phyloP scores from a whole-genome alignment of 2,113 vertebrate genomes.

The Narcine bancroftii region DNA sequence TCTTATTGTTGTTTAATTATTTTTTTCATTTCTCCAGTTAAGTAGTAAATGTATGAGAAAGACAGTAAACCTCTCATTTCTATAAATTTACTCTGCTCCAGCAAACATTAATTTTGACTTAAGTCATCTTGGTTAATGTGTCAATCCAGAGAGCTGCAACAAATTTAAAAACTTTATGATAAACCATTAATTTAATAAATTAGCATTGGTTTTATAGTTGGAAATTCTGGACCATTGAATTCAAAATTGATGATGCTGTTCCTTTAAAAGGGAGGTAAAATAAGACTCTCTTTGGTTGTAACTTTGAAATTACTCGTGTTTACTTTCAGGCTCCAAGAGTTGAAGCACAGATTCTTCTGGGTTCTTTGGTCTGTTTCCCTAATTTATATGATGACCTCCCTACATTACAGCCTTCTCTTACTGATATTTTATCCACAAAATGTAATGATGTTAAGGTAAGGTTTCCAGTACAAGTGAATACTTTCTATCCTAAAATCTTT shows the following conservation, averaged over 20 bases:
- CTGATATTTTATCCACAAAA: constrained; percentile 80
- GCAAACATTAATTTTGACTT: background rate
- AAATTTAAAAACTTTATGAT: background rate
- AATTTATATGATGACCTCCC: constrained; percentile 89
- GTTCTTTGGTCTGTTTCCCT: constrained; percentile 92
- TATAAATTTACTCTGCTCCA: background rate
- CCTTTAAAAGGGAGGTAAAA: background rate
- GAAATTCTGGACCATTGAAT: background rate
- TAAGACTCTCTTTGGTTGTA: background rate
- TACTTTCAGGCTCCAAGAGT: constrained; percentile 80
- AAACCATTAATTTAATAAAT: background rate
- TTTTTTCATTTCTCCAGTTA: background rate
- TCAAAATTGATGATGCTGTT: background rate
- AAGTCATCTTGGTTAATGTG: background rate
- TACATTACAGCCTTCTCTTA: constrained; percentile 83
- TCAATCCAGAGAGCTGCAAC: background rate
- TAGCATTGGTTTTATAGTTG: background rate
- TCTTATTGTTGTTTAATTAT: background rate
- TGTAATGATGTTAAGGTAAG: constrained; percentile 83
- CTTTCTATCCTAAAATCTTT: too few relatives aligned
- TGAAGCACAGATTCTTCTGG: constrained; percentile 91
- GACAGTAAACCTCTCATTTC: background rate
- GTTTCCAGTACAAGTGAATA: background rate
- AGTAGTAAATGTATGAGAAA: background rate
- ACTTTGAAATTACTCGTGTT: background rate